These are phyloP conservation scores for Hylaeus volcanicus DNA, from an alignment of 1,140 invertebrate genomes.

Conservation along the genomic window DNA sequence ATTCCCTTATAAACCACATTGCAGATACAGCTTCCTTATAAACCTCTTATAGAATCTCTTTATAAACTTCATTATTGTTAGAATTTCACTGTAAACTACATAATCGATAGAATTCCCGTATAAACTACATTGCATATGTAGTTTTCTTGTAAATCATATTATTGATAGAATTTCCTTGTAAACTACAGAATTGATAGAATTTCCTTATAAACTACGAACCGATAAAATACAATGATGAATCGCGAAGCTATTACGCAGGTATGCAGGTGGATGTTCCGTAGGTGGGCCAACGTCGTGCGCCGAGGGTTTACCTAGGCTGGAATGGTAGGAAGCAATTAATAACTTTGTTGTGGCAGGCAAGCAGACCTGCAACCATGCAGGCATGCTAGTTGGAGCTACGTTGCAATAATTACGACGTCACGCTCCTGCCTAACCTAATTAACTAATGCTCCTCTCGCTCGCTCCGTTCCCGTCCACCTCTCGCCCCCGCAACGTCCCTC, in stretches of 20 bases:
- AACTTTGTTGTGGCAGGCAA: conserved; percentile 75
- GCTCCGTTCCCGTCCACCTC: not conserved
- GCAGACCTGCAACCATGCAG: conserved; percentile 61
- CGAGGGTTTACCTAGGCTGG: conserved; percentile 54
- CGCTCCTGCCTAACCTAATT: conserved; percentile 77
- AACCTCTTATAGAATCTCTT: too few relatives aligned
- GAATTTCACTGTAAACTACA: too few relatives aligned
- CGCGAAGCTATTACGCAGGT: conserved; percentile 60
- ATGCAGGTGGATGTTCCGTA: conserved; percentile 49
- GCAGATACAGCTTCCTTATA: too few relatives aligned
- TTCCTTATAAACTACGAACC: conserved; percentile 1
- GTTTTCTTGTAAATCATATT: too few relatives aligned
- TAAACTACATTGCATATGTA: too few relatives aligned
- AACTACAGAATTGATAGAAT: too few relatives aligned
- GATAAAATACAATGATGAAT: conserved; percentile 59
- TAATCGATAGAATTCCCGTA: too few relatives aligned
- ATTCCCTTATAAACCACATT: too few relatives aligned
- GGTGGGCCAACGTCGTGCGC: not conserved
- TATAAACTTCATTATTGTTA: too few relatives aligned
- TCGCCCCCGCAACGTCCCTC: not conserved
- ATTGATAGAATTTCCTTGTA: too few relatives aligned
- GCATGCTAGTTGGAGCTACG: conserved; percentile 63
- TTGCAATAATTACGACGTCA: conserved; percentile 79
- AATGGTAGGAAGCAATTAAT: conserved; percentile 79
- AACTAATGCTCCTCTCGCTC: conserved; percentile 71